A percentile compares a stretch with the other conserved stretches of the same genome.
phyloP scores from a whole-genome alignment of 2,888 invertebrate genomes.

The Onchidella celtica region DNA sequence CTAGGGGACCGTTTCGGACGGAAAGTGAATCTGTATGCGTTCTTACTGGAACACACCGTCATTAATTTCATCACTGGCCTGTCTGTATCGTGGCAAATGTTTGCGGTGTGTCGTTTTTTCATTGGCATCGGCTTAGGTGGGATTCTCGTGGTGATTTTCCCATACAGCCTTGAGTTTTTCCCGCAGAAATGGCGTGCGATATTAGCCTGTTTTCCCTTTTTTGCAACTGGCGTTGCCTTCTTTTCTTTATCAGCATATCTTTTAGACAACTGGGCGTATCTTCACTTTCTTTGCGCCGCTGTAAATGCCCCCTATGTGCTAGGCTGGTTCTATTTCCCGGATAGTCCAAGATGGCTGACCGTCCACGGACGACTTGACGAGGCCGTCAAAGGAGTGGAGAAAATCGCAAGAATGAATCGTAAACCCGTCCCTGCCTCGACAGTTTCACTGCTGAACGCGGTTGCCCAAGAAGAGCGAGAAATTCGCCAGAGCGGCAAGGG shows the following conservation, averaged over 20 bases:
- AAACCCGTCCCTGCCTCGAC: neutral
- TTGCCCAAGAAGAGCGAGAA: neutral
- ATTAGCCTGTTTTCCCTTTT: neutral
- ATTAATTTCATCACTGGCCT: neutral
- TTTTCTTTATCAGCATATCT: neutral
- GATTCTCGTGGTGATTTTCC: neutral
- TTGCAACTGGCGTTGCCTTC: neutral
- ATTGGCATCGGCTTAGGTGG: neutral
- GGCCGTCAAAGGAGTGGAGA: neutral
- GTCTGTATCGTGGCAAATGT: conserved; percentile 25
- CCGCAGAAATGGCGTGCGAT: neutral
- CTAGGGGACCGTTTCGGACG: conserved; percentile 75
- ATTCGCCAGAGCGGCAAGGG: neutral
- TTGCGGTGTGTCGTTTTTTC: neutral
- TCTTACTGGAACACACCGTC: neutral
- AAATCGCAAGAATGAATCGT: neutral
- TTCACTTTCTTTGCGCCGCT: neutral
- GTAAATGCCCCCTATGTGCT: neutral
- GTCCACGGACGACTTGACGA: neutral
- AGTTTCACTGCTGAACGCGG: neutral
- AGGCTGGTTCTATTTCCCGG: conserved; percentile 16
- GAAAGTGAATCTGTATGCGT: conserved; percentile 61
- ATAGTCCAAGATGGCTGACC: conserved; percentile 14
- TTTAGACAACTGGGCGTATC: neutral
- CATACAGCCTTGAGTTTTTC: conserved; percentile 13